phyloP scores from a whole-genome alignment of 1,140 invertebrate genomes.

The Heterodera schachtii region DNA sequence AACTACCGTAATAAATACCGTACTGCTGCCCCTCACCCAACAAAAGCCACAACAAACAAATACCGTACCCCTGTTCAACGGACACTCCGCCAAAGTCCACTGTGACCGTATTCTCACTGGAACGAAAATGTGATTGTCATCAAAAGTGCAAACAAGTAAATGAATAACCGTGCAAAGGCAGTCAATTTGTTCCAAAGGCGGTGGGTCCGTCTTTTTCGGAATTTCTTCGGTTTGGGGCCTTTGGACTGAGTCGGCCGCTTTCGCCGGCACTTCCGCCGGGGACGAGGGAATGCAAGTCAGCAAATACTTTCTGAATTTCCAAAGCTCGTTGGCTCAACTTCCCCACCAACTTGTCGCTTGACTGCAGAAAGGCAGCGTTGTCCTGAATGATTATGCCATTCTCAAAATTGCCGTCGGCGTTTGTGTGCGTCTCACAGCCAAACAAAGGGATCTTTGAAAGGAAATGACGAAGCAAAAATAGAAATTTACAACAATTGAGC shows the following conservation, averaged over 20 bases:
- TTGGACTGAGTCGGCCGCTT: neutral
- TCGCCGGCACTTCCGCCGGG: neutral
- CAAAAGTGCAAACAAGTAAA: neutral
- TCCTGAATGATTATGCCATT: conserved; percentile 63
- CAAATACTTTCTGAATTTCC: conserved; percentile 54
- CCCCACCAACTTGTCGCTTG: conserved; percentile 39
- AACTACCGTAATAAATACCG: neutral
- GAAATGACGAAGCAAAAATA: conserved; percentile 7
- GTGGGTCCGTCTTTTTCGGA: neutral
- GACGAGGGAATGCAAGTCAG: conserved; percentile 61
- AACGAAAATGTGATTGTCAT: conserved; percentile 13
- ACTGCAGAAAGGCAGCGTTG: conserved; percentile 49
- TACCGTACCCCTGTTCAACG: conserved; percentile 52
- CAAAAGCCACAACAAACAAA: conserved; percentile 30
- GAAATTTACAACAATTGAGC: conserved; percentile 3
- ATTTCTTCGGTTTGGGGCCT: neutral
- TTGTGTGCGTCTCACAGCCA: conserved; percentile 58
- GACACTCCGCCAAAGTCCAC: conserved; percentile 65
- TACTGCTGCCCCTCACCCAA: neutral
- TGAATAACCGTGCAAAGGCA: conserved; percentile 16
- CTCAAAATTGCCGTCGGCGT: conserved; percentile 60
- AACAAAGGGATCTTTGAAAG: conserved; percentile 54
- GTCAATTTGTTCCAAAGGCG: conserved; percentile 13
- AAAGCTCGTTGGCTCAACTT: neutral
- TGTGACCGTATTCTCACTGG: conserved; percentile 57